Evolutionary conservation across 2,888 invertebrate species (phyloP).

Genomic region (Bellardia bayeri): DNA sequence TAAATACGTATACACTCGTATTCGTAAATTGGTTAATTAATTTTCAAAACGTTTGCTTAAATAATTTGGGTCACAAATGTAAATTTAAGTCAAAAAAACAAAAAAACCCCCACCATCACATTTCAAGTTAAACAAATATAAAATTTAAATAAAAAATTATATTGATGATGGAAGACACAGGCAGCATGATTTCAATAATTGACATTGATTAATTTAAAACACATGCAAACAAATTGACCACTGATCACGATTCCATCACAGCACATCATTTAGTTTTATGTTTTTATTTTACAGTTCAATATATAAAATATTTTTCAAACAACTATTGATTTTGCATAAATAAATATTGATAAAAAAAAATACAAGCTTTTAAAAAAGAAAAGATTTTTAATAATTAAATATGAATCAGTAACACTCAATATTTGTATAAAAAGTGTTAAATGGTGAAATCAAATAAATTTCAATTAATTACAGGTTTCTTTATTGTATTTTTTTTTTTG

Average conservation of each 20-base stretch:
- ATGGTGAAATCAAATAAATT: conserved; percentile 66
- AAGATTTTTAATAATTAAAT: conserved; percentile 11
- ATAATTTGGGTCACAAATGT: not conserved
- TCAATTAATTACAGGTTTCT: conserved; percentile 67
- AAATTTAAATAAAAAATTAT: conserved; percentile 33
- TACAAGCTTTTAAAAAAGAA: not conserved
- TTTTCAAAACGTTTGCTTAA: not conserved
- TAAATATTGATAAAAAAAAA: conserved; percentile 12
- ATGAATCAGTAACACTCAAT: conserved; percentile 31
- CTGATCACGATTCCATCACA: conserved; percentile 8
- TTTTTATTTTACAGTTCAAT: conserved; percentile 3
- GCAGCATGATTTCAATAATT: conserved; percentile 63
- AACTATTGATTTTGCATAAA: conserved; percentile 17
- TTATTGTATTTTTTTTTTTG: conserved; percentile 14
- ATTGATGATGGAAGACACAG: conserved; percentile 45
- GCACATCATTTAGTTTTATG: conserved; percentile 6
- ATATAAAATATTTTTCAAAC: conserved; percentile 36
- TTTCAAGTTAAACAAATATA: conserved; percentile 9
- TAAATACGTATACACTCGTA: not conserved
- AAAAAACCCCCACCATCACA: not conserved
- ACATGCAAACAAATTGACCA: conserved; percentile 54
- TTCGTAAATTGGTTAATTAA: not conserved
- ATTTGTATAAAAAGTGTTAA: conserved; percentile 60
- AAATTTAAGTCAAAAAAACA: not conserved
- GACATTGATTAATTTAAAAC: conserved; percentile 66